A percentile compares a stretch with the other conserved stretches of the same genome.
phyloP scores from a whole-genome alignment of 2,797 vertebrate species.

The Diplodus puntazzo region DNA sequence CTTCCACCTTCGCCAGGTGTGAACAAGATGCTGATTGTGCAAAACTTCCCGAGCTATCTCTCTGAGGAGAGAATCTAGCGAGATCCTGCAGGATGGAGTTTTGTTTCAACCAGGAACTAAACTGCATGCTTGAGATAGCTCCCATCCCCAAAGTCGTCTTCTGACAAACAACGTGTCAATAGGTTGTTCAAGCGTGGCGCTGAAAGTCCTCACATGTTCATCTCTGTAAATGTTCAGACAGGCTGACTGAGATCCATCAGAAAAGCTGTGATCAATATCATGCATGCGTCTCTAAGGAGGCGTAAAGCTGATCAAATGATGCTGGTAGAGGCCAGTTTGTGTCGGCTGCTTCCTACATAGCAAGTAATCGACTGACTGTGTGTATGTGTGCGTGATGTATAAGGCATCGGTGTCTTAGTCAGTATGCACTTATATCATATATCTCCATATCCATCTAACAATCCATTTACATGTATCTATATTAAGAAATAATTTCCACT shows the following conservation, averaged over 20 bases:
- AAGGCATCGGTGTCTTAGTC: neutral
- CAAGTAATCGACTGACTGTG: neutral
- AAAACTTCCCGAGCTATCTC: neutral
- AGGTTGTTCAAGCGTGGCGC: slow-evolving; percentile 15
- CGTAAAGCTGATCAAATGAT: slow-evolving; percentile 36
- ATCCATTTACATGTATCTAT: neutral
- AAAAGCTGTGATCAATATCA: slow-evolving; percentile 52
- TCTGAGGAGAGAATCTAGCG: neutral
- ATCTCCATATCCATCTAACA: neutral
- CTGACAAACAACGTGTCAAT: slow-evolving; percentile 7
- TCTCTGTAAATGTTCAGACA: slow-evolving; percentile 35
- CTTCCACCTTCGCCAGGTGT: slow-evolving; percentile 20
- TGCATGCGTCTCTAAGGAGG: slow-evolving; percentile 34
- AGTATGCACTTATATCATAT: neutral
- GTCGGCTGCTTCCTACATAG: slow-evolving; percentile 31
- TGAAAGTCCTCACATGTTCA: slow-evolving; percentile 28
- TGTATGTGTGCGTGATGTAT: slow-evolving; percentile 8
- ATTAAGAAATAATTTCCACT: neutral
- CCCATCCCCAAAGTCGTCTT: neutral
- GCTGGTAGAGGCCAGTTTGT: slow-evolving; percentile 27
- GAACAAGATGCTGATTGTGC: slow-evolving; percentile 39
- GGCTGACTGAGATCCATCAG: slow-evolving; percentile 37
- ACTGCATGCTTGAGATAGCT: slow-evolving; percentile 13
- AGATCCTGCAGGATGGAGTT: neutral
- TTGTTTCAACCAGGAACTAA: slow-evolving; percentile 1